Percentiles rank a stretch among this genome's conserved stretches.
Evolutionary conservation across 1,140 invertebrate species (phyloP).

Genomic region (Listronotus oregonensis): DNA sequence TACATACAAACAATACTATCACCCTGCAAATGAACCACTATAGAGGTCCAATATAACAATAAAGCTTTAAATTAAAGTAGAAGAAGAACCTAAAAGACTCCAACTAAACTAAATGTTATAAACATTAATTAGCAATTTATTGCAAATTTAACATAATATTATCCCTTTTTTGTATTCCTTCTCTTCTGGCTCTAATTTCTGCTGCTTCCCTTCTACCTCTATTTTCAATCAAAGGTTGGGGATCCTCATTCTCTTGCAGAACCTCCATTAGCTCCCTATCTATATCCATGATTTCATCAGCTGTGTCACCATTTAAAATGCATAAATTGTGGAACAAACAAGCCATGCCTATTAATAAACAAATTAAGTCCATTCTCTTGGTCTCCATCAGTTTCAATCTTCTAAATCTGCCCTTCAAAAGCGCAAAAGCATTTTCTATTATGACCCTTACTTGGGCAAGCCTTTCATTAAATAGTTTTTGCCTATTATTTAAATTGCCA

Average conservation of each 20-base stretch:
- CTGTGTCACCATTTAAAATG: constrained; percentile 19
- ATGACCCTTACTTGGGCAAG: no score
- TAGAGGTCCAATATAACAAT: no score
- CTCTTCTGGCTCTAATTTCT: not conserved
- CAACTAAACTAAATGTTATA: no score
- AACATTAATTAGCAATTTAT: not conserved
- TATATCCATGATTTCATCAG: constrained; percentile 5
- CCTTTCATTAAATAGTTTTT: no score
- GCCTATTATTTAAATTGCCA: no score
- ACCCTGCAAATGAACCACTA: no score
- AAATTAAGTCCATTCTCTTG: constrained; percentile 3
- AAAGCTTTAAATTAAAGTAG: no score
- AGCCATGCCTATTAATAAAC: not conserved
- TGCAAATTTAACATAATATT: not conserved
- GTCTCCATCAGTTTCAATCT: constrained; percentile 20
- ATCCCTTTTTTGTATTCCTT: not conserved
- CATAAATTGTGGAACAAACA: constrained; percentile 19
- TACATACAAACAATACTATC: no score
- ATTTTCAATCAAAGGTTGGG: not conserved
- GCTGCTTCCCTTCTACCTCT: not conserved
- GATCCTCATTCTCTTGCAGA: not conserved
- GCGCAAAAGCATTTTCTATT: constrained; percentile 6
- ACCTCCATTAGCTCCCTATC: not conserved
- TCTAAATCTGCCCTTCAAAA: constrained; percentile 5
- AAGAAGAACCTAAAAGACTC: no score